phyloP scores from a whole-genome alignment of 2,888 invertebrate species.

The Acanthoscelides obtectus region DNA sequence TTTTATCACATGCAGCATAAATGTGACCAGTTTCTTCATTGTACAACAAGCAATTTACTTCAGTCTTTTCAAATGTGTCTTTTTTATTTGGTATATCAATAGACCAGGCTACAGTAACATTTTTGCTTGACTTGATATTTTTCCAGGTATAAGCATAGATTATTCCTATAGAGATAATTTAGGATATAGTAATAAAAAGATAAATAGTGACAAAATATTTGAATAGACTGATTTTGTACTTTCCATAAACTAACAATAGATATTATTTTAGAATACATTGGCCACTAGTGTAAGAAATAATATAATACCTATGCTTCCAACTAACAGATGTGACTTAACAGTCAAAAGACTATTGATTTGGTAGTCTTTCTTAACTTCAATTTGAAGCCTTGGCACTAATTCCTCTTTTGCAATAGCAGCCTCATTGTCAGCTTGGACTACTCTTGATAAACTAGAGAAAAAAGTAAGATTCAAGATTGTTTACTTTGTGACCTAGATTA shows the following conservation, averaged over 20 bases:
- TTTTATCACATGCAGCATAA: constrained; percentile 80
- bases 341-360: constrained; percentile 66
- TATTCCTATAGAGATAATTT: constrained; percentile 37
- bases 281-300: too few relatives aligned
- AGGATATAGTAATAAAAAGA: neutral
- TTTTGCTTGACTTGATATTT: constrained; percentile 56
- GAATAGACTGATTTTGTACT: too few relatives aligned
- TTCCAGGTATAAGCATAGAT: constrained; percentile 77
- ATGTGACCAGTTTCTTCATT: constrained; percentile 57
- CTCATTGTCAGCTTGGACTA: constrained; percentile 53
- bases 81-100: constrained; percentile 62
- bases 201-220: too few relatives aligned
- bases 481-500: too few relatives aligned
- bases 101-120: constrained; percentile 62
- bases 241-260: too few relatives aligned
- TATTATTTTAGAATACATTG: too few relatives aligned
- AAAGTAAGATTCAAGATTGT: neutral
- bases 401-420: constrained; percentile 52
- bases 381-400: constrained; percentile 58
- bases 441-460: constrained; percentile 56
- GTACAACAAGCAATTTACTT: constrained; percentile 71
- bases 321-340: constrained; percentile 63
- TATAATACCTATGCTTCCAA: constrained; percentile 70
- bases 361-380: constrained; percentile 57
- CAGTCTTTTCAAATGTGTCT: constrained; percentile 67